Conservation (phyloP, 2,113 vertebrate genomes). For the Mesoclemmys tuberculata region DNA sequence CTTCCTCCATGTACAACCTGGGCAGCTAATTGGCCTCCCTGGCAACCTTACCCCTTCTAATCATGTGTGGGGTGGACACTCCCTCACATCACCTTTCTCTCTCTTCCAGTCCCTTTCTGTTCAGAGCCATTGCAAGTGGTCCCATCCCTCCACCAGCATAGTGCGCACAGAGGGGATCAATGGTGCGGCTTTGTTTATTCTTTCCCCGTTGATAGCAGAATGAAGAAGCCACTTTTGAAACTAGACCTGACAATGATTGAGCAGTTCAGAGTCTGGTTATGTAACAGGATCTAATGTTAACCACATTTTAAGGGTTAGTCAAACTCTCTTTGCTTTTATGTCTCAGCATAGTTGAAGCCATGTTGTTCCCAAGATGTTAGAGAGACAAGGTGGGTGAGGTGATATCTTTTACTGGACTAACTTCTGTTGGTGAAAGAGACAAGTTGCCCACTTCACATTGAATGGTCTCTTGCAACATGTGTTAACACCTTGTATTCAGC, state of each 20-base stretch:
- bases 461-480: neutral
- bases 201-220: neutral
- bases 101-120: neutral
- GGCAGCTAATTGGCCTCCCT: no score
- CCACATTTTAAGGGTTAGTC: neutral
- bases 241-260: neutral
- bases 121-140: neutral
- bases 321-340: neutral
- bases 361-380: neutral
- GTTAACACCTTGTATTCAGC: neutral
- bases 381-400: neutral
- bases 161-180: neutral
- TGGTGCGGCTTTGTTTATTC: neutral
- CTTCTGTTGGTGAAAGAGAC: neutral
- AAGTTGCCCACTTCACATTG: neutral
- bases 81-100: neutral
- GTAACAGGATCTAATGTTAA: neutral
- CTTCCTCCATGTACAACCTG: no score
- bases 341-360: neutral
- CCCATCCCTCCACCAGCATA: neutral
- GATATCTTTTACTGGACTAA: neutral
- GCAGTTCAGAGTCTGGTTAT: neutral
- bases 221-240: neutral
- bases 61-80: no score
- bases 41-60: no score